These are phyloP conservation scores for Pandemis cinnamomeana DNA, from an alignment of 2,888 invertebrate species.

Conservation along the genomic window DNA sequence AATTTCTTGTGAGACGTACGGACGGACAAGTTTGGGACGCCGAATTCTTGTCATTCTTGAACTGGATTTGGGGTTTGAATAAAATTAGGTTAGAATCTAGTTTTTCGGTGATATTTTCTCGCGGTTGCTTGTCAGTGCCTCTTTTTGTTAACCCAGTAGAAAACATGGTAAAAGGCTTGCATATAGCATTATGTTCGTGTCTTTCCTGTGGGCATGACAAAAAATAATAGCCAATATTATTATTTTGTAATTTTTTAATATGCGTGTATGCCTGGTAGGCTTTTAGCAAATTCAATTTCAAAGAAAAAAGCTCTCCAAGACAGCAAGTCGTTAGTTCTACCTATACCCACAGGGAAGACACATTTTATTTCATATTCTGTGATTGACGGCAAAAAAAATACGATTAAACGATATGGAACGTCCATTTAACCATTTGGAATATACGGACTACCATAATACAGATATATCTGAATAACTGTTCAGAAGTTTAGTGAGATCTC, in stretches of 20 bases:
- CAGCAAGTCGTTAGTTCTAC: too few species aligned
- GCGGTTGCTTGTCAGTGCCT: not conserved
- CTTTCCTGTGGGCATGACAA: too few species aligned
- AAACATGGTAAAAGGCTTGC: not conserved
- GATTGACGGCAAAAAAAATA: too few species aligned
- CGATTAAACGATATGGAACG: too few species aligned
- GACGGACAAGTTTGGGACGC: conserved; percentile 15
- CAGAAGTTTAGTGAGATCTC: not conserved
- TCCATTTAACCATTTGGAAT: not conserved
- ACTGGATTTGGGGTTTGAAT: conserved; percentile 9
- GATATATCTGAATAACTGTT: not conserved
- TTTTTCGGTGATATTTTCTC: not conserved
- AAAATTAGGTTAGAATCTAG: not conserved
- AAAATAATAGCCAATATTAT: too few species aligned
- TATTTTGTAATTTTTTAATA: too few species aligned
- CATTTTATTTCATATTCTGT: too few species aligned
- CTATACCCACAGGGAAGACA: too few species aligned
- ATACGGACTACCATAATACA: not conserved
- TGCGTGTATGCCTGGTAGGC: too few species aligned
- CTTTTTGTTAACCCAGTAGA: not conserved
- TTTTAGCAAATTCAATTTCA: too few species aligned
- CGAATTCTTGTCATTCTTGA: conserved; percentile 9
- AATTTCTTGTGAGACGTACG: not conserved
- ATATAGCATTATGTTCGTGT: too few species aligned
- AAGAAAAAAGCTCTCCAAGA: too few species aligned